A percentile compares a stretch with the other conserved stretches of the same genome.
Evolutionary conservation across 2,888 invertebrate genomes (phyloP).

Genomic region (Branchipolynoe longqiensis): DNA sequence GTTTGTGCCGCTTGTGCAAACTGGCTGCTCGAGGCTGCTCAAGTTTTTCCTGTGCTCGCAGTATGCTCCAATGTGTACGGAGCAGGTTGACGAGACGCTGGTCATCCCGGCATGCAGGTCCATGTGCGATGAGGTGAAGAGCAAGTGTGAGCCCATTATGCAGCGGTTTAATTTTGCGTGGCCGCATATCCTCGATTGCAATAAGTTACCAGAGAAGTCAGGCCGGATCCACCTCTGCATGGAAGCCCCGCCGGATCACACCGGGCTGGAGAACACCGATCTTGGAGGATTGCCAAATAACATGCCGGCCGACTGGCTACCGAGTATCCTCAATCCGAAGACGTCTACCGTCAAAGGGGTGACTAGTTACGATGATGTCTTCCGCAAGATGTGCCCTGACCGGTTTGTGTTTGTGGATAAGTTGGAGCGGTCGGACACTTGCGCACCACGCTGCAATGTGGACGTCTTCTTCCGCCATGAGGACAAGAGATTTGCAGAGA

Average conservation of each 20-base stretch:
- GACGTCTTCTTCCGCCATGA: conserved; percentile 87
- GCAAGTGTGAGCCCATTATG: conserved; percentile 84
- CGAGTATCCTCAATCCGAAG: conserved; percentile 1
- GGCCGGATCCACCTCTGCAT: conserved; percentile 87
- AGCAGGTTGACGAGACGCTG: conserved; percentile 89
- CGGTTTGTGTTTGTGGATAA: conserved; percentile 78
- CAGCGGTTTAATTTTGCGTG: conserved; percentile 86
- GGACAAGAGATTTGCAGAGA: conserved; percentile 87
- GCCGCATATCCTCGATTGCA: conserved; percentile 90
- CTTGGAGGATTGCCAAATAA: conserved; percentile 25
- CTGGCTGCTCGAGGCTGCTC: conserved; percentile 90
- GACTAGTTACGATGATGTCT: background rate
- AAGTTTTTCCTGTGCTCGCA: conserved; percentile 94
- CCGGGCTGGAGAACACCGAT: background rate
- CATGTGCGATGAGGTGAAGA: conserved; percentile 87
- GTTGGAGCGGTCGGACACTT: conserved; percentile 73
- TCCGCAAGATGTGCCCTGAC: conserved; percentile 71
- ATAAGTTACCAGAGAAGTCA: conserved; percentile 87
- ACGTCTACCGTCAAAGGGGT: conserved; percentile 4
- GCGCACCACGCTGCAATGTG: conserved; percentile 84
- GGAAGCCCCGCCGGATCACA: conserved; percentile 83
- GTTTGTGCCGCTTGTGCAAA: conserved; percentile 88
- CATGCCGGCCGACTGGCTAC: conserved; percentile 3
- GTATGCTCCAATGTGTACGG: conserved; percentile 94
- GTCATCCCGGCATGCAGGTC: conserved; percentile 91